Evolutionary conservation across 2,113 vertebrate genomes (phyloP).

Genomic region (Corythaeola cristata): DNA sequence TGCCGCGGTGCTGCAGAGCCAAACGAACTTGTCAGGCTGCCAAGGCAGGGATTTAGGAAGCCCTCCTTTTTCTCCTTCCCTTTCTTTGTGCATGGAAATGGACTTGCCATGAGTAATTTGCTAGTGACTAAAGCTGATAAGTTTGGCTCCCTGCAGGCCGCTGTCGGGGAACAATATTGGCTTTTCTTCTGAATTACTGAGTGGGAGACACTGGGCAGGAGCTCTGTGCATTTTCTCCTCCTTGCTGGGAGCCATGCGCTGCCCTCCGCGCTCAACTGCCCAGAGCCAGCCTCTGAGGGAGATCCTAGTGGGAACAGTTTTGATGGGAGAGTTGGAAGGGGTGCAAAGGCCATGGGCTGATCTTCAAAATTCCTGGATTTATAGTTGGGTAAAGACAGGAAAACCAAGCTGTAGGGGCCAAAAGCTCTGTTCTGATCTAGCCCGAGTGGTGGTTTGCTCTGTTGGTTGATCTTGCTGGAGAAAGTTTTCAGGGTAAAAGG

Average conservation of each 20-base stretch:
- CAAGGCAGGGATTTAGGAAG: background rate
- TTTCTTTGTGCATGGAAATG: conserved; percentile 45
- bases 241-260: rapidly evolving
- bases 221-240: background rate
- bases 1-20: background rate
- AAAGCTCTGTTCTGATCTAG: background rate
- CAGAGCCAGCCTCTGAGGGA: background rate
- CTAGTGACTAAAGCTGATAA: conserved; percentile 73
- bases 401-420: background rate
- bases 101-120: conserved; percentile 80
- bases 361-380: background rate
- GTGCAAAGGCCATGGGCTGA: background rate
- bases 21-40: background rate
- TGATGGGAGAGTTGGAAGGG: background rate
- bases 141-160: conserved; percentile 53
- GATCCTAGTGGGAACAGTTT: background rate
- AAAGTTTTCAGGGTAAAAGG: background rate
- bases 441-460: background rate
- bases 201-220: background rate
- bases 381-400: background rate
- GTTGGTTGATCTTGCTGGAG: background rate
- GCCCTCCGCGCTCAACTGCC: background rate
- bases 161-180: conserved; percentile 35
- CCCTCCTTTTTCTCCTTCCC: background rate
- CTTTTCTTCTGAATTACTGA: conserved; percentile 51